Conservation (phyloP, 1,140 invertebrate species). For the Leptinotarsa undecemlineata region DNA sequence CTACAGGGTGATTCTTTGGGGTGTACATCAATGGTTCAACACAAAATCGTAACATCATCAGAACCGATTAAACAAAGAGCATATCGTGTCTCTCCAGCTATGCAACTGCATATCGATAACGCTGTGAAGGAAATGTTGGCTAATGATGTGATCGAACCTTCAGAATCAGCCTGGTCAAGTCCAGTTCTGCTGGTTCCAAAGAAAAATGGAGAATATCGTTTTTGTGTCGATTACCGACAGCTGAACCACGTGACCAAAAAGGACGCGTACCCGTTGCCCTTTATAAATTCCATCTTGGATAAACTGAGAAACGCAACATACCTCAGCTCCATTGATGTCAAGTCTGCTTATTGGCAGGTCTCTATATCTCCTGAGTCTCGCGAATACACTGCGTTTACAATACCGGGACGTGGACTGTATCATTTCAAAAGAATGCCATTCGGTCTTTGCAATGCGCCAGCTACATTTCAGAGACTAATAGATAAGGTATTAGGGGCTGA, state of each 20-base stretch:
- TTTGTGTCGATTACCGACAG: conserved; percentile 42
- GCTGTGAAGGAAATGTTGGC: not conserved
- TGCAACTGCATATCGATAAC: not conserved
- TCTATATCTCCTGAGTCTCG: not conserved
- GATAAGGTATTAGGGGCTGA: conserved; percentile 38
- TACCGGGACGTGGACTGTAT: conserved; percentile 49
- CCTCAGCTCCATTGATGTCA: conserved; percentile 3
- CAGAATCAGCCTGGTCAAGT: conserved; percentile 43
- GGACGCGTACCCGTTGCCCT: conserved; percentile 40
- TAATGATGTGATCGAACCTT: conserved; percentile 28
- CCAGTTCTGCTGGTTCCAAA: conserved; percentile 47
- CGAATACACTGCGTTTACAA: conserved; percentile 54
- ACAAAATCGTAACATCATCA: not conserved
- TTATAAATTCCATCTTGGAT: conserved; percentile 46
- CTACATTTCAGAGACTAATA: not conserved
- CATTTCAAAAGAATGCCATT: conserved; percentile 55
- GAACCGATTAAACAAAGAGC: not conserved
- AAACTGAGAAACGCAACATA: conserved; percentile 35
- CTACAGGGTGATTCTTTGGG: not conserved
- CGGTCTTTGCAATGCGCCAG: not conserved
- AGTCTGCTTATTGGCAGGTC: conserved; percentile 12
- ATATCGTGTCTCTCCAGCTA: not conserved
- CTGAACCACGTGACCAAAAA: conserved; percentile 42
- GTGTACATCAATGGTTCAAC: not conserved
- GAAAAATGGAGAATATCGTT: not conserved